Conservation (phyloP, 2,888 invertebrate genomes). For the Hymenopus coronatus region DNA sequence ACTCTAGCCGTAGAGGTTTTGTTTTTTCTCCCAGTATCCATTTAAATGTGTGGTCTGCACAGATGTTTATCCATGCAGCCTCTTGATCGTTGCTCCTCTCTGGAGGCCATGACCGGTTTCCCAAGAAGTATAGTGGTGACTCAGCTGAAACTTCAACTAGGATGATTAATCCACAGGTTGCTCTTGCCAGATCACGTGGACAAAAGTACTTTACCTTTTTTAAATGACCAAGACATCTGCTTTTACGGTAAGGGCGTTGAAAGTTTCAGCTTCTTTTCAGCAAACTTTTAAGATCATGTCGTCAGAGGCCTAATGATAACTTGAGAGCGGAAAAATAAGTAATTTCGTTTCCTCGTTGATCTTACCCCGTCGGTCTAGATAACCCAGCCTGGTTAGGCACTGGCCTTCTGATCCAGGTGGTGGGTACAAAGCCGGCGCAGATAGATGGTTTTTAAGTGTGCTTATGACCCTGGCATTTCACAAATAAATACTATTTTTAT, state of each 20-base stretch:
- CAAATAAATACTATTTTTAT: too few relatives aligned
- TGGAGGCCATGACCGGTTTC: not conserved
- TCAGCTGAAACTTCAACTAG: not conserved
- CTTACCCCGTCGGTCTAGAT: too few relatives aligned
- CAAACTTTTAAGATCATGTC: too few relatives aligned
- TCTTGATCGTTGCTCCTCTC: not conserved
- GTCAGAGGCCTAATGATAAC: too few relatives aligned
- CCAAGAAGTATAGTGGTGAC: not conserved
- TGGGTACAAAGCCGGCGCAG: too few relatives aligned
- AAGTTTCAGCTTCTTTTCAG: not conserved
- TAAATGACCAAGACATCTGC: not conserved
- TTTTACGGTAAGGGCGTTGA: not conserved
- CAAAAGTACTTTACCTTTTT: not conserved
- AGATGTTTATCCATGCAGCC: not conserved
- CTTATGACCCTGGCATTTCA: too few relatives aligned
- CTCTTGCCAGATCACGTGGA: not conserved
- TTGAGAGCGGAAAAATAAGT: too few relatives aligned
- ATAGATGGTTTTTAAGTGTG: too few relatives aligned
- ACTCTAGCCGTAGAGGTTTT: not conserved
- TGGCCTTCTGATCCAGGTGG: too few relatives aligned
- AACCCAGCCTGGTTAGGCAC: too few relatives aligned
- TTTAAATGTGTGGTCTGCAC: not conserved
- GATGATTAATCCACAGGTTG: not conserved
- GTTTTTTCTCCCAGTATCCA: not conserved
- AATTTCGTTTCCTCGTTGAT: too few relatives aligned